These are phyloP conservation scores for Periplaneta americana DNA, from an alignment of 1,140 invertebrate species.

Conservation along the genomic window DNA sequence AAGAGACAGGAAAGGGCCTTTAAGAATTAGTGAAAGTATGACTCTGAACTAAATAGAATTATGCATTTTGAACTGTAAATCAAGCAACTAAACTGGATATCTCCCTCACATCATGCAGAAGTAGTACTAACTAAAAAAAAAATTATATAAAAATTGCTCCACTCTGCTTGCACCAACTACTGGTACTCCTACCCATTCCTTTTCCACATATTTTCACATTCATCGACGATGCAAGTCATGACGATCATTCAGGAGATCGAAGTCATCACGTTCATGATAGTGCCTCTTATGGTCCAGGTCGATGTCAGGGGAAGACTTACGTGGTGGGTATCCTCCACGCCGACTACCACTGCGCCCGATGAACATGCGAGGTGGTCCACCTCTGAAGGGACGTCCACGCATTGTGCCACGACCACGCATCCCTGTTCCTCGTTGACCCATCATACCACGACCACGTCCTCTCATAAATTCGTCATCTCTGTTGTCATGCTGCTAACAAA, in stretches of 20 bases:
- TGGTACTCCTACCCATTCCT: neutral
- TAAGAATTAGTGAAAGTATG: no score
- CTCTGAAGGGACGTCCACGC: neutral
- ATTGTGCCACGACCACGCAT: neutral
- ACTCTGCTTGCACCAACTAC: neutral
- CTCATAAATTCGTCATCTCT: neutral
- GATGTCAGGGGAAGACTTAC: neutral
- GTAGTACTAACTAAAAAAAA: no score
- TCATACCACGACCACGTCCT: neutral
- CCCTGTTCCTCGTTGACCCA: neutral
- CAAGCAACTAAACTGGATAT: no score
- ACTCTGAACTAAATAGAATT: no score
- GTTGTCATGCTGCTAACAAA: constrained; percentile 4
- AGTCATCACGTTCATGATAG: neutral
- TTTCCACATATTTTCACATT: neutral
- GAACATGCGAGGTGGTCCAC: neutral
- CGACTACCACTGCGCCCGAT: neutral
- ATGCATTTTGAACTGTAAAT: no score
- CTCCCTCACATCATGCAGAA: no score
- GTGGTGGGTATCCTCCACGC: neutral
- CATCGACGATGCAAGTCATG: neutral
- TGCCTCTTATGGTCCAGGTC: neutral
- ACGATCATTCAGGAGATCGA: neutral
- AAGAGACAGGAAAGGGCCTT: no score
- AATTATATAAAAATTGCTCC: no score